Base-by-base conservation (phyloP, 2,113 vertebrate species). In the Dromas ardeola region DNA sequence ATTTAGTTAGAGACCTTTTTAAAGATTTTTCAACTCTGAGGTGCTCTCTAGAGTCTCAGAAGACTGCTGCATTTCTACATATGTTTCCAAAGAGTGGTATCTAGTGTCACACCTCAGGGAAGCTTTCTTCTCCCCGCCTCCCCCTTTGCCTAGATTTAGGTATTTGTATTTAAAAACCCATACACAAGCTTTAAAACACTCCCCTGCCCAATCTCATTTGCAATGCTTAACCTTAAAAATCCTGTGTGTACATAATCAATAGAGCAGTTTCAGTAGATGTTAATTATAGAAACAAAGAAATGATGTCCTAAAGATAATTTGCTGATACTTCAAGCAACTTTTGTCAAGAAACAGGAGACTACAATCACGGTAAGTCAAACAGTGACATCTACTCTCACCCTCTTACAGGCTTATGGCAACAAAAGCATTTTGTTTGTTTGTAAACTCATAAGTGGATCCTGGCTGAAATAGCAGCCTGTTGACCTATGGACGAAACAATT, bases 1-100 rank as follows among this genome's bases (percentile, higher is more conserved):
- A 74, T 93, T 97, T 94, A 95, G 97, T 98, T 98, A 98, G 94
- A 77, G 91, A 73, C 47, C 72, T 97, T 95, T 89, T 23, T 22
- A 97, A 94, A 96, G 90, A 73, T 73, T 91, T 97, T 97, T 93
- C 96, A 88, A 18, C 95, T 95, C 95, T 8, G 71, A 97, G 93
- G 89, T 97, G 91, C 74, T 98, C 96, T 95, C 93, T 95, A 27
- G 91, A 82, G 63, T 94, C 96, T 74, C 81, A 71, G 92, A 96
- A 97, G 94, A 61, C 81, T 62, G 71, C 93, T 95, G 97, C 65
- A 81, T 96, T 98, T 98, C 96, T 94, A n/a, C 95, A 70, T 36
- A 5, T 74, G 93, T 50, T 93, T 98, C 95, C 93, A 90, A 88
- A 94, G 79, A 94, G 67, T 22, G 17, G 91, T 88, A 96, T 96